Evolutionary conservation across 2,888 invertebrate genomes (phyloP), one percentile per base, ranked within the genome.

Genomic region (Actias luna): DNA sequence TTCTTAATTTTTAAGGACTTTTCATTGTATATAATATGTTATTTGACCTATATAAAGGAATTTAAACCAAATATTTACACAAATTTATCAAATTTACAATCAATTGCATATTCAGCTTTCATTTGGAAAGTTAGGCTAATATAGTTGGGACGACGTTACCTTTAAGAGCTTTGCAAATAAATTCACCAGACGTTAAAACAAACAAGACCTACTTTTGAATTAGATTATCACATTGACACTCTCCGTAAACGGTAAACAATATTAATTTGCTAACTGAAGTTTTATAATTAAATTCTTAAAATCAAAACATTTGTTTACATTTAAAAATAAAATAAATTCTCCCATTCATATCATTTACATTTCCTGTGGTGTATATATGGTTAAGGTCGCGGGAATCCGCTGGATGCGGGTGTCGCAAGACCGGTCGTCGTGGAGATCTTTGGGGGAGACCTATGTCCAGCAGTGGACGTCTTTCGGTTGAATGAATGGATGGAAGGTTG

Each of bases 121-220:
- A 76, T 83, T 84, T 78, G 79, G 75, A 82, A 63, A 88, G 88
- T 87, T 84, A 87, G 84, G 80, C 77, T 78, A 59, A 59, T 63
- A 55, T 36, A 29, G 50, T 50, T 50, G 63, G 59, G 63, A 55
- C 39, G 39, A 52, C 55, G 35, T 33, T 36, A 35, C 59, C 78
- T 81, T 80, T 74, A 84, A 87, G 87, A 84, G 87, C 79, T 85
- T 81, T 74, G 84, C 82, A 89, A 89, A 89, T 89, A 89, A 88
- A 88, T 85, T 84, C 81, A 70, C 77, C 82, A 80, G 81, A 77
- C 76, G 80, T 82, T 82, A 74, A 42, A 72, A 83, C 78, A 85
- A 86, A 88, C 83, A 86, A 74, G 70, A 69, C 65, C 75, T 36
- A 62, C 29, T 63, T 62, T 60, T 63, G 66, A 62, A 65, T 65